Evolutionary conservation across 1,140 invertebrate genomes (phyloP), one percentile per base, ranked within the genome.

Genomic region (Pseudomyrmex concolor): DNA sequence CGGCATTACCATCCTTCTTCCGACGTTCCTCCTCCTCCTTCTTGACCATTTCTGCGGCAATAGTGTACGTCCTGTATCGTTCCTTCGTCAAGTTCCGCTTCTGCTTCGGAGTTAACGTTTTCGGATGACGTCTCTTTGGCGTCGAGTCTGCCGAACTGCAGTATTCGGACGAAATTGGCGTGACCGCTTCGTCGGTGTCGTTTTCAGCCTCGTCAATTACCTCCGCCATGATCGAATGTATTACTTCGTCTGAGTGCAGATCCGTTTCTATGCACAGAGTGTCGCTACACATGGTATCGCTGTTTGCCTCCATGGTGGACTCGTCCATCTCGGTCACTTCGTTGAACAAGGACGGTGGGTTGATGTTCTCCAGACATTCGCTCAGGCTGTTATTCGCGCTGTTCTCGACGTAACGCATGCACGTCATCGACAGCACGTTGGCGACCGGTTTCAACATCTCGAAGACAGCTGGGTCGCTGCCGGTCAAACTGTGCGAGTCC

Each of bases 61-160:
- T 97, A 0, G 97, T 97, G 87, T 97, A 97, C 0, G 97, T 97
- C 90, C 96, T 96, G 89, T 96, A 97, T 70, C 97, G 95, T 86
- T 97, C 97, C 90, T 97, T 97, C 1, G 95, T 95, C 25, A 96
- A 89, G 59, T 95, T 96, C 76, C 97, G 93, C 89, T 96, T 97
- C 88, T 97, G 96, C 92, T 97, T 97, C 0, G 97, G 97, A 0
- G 97, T 97, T 60, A 97, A 13, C 95, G 93, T 89, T 78, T 95
- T 95, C 43, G 66, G 45, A 1, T 90, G 94, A 10, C 92, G 93
- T 88, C 95, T 96, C 85, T 96, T 97, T 0, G 96, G 96, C 0
- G 96, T 97, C 0, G 96, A 96, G 84, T 97, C 96, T 0, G 95
- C 95, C 12, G 96, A 97, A 87, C 96, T 97, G 43, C 92, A 94